A percentile compares a stretch with the other conserved stretches of the same genome.
These are phyloP conservation scores for Anguilla anguilla DNA, from an alignment of 2,797 vertebrate genomes.

Conservation along the genomic window DNA sequence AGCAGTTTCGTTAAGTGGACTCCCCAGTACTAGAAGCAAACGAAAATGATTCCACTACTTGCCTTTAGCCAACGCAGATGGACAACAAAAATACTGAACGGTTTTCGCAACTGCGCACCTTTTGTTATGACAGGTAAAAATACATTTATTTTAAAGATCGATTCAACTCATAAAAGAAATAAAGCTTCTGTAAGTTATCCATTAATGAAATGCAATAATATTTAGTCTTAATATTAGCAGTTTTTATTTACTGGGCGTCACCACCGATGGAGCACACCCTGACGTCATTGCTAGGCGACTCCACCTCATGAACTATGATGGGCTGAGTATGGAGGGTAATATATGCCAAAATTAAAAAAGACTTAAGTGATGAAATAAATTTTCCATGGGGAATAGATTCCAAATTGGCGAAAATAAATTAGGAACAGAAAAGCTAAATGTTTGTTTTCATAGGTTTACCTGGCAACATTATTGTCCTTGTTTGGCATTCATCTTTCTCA, in stretches of 20 bases:
- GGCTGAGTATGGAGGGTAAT: conserved; percentile 15
- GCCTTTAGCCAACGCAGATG: conserved; percentile 64
- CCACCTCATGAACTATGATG: conserved; percentile 29
- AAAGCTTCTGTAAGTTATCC: neutral
- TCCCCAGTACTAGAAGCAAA: conserved; percentile 51
- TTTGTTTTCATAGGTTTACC: too few relatives aligned
- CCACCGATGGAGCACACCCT: conserved; percentile 73
- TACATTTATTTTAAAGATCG: conserved; percentile 29
- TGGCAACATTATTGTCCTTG: too few relatives aligned
- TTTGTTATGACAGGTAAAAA: conserved; percentile 47
- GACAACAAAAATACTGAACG: conserved; percentile 55
- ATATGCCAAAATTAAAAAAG: conserved; percentile 11
- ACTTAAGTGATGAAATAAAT: neutral
- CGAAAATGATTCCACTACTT: conserved; percentile 56
- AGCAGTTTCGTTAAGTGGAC: conserved; percentile 54
- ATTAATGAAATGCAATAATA: conserved; percentile 51
- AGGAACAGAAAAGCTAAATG: neutral
- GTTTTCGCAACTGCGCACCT: conserved; percentile 44
- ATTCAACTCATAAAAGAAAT: neutral
- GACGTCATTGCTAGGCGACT: conserved; percentile 81
- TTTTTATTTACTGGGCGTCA: conserved; percentile 75
- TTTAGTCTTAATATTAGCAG: conserved; percentile 69
- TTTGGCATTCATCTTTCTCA: too few relatives aligned
- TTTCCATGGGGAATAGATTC: too few relatives aligned
- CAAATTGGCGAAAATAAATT: neutral